phyloP scores from a whole-genome alignment of 1,140 invertebrate species.

The Drosophila elegans region DNA sequence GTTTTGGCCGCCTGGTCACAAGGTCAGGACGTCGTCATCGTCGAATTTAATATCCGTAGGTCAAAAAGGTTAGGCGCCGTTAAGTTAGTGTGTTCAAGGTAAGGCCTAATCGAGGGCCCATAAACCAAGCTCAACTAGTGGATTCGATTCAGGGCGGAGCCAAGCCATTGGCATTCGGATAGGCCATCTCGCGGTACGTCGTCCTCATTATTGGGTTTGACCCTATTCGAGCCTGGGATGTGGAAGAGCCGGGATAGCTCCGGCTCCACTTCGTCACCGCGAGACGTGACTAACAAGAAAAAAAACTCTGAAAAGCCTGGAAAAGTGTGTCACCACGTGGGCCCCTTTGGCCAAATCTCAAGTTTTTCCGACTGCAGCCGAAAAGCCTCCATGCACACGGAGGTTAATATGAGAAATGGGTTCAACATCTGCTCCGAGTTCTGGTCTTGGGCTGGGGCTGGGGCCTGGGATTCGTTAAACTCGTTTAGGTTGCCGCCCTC shows the following conservation, averaged over 20 bases:
- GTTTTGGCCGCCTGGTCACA: conserved; percentile 41
- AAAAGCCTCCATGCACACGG: conserved; percentile 29
- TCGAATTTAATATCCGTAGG: conserved; percentile 47
- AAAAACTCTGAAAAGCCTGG: conserved; percentile 43
- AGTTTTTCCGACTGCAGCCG: conserved; percentile 34
- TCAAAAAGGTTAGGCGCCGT: conserved; percentile 36
- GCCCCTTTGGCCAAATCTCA: conserved; percentile 32
- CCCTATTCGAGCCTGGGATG: conserved; percentile 36
- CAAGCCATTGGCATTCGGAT: conserved; percentile 38
- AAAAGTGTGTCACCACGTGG: conserved; percentile 66
- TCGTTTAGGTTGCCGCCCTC: conserved; percentile 74
- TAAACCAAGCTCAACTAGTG: conserved; percentile 31
- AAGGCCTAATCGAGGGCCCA: conserved; percentile 33
- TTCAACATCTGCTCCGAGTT: conserved; percentile 68
- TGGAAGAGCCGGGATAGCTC: conserved; percentile 19
- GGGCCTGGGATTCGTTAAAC: conserved; percentile 50
- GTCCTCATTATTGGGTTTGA: conserved; percentile 44
- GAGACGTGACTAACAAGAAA: conserved; percentile 46
- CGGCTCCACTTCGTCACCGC: conserved; percentile 10
- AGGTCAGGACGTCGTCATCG: conserved; percentile 45
- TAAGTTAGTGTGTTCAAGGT: conserved; percentile 24
- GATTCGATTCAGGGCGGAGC: conserved; percentile 38
- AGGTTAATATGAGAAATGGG: conserved; percentile 70
- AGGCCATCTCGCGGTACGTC: conserved; percentile 22
- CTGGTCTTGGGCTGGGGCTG: conserved; percentile 22